Evolutionary conservation across 2,888 invertebrate species (phyloP), one percentile per base, ranked within the genome.

Genomic region (Sarcophaga variegata): DNA sequence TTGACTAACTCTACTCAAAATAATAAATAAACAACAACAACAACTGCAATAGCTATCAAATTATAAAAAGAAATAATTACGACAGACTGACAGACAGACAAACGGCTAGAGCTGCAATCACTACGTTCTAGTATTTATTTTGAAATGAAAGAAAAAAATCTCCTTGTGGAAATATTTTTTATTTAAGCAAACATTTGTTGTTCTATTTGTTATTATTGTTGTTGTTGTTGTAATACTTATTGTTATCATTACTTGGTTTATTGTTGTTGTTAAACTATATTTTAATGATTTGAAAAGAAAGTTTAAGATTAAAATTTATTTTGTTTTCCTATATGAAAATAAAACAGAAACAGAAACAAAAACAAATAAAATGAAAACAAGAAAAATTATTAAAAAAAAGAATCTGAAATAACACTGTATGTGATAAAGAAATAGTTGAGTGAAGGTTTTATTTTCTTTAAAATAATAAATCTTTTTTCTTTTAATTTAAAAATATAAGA

Each of bases 281-380:
- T 72, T 81, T 81, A 63, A 62, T 62, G 74, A 66, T 74, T 72
- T 74, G 17, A 17, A 64, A 81, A 74, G 74, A 62, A 67, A 74
- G 74, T 60, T 60, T 74, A 37, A 8, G 37, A 37, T 37, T 37
- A 37, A 37, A 37, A 37, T 81, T 66, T 63, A 10, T 47, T 74
- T 62, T 54, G 66, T 66, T 11, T 66, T 66, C 37, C 8, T 66
- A 17, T 27, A 66, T 37, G 25, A 27, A 27, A 12, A 66, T 17
- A 66, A 66, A 66, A 27, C 66, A 27, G 8, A 10, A 66, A 27
- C 37, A n/a, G n/a, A 37, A 37, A 25, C 12, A 66, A 66, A 37
- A 66, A 5, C 66, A 66, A 66, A 66, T 37, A 37, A 8, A 37
- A 37, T 37, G 37, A 37, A 37, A 10, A 10, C 10, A 37, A 37